Evolutionary conservation across 1,140 invertebrate species (phyloP), one percentile per base, ranked within the genome.

Genomic region (Drosophila sp.): DNA sequence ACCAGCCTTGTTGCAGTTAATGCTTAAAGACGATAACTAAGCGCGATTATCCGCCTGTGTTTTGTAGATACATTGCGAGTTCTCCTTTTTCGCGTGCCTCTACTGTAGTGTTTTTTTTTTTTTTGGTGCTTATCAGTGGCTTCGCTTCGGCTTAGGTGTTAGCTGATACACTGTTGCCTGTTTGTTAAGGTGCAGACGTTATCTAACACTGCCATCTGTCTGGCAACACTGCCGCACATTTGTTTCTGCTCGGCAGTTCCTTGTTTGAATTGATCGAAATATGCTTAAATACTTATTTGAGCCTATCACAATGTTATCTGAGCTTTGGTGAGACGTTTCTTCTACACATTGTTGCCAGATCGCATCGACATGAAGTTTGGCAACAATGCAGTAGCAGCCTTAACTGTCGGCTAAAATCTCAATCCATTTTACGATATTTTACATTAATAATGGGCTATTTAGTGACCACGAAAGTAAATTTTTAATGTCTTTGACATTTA

Each of bases 41-140:
- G 61, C 45, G 61, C 34, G 63, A 61, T 72, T 67, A 66, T 72
- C 62, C 69, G 63, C 61, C 40, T 56, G 50, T 48, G 4, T 62
- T 46, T 62, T 36, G 45, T 13, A 56, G 50, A 64, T 71, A 64
- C 58, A 54, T 21, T 29, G 48, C 27, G 8, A 34, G 51, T 34
- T 13, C 34, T n/a, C 7, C 43, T 13, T 21, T 13, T 25, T 8
- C 16, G 27, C 46, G 21, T 32, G 16, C 45, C 18, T 41, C 14
- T n/a, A 45, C 40, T 32, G n/a, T 16, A 50, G 4, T 45, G 4
- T 38, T 3, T 38, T 5, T 18, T 7, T 13, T 38, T 3, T 38
- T 5, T 18, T 7, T 21, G 11, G 32, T n/a, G 40, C 8, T 45
- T 57, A 56, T 64, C 58, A 38, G 59, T 29, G 38, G 4, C 32